phyloP scores from a whole-genome alignment of 2,797 vertebrate genomes.

The Microctenopoma steveboyesi region DNA sequence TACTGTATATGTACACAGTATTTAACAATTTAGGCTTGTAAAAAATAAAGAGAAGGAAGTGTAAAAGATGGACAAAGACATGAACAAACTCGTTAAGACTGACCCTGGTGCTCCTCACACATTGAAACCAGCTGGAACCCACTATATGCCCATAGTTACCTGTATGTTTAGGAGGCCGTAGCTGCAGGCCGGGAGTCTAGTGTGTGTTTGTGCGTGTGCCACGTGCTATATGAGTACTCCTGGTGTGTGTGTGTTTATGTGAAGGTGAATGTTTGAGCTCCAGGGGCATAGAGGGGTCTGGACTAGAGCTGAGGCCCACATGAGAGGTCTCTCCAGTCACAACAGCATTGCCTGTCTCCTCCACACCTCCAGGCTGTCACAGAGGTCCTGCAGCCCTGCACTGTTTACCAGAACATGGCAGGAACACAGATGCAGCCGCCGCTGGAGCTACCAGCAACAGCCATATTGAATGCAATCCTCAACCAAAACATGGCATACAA shows the following conservation, averaged over 20 bases:
- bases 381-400: slow-evolving; percentile 45
- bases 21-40: slow-evolving; percentile 7
- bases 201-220: slow-evolving; percentile 34
- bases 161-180: slow-evolving; percentile 46
- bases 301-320: slow-evolving; percentile 28
- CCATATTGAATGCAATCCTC: background rate
- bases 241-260: slow-evolving; percentile 36
- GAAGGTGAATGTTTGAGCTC: slow-evolving; percentile 27
- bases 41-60: slow-evolving; percentile 8
- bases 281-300: slow-evolving; percentile 23
- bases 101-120: slow-evolving; percentile 43
- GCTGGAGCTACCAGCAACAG: slow-evolving; percentile 4
- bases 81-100: slow-evolving; percentile 36
- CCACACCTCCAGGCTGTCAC: slow-evolving; percentile 54
- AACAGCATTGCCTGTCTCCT: slow-evolving; percentile 5
- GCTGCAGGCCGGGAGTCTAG: slow-evolving; percentile 33
- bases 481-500: background rate
- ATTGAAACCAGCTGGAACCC: slow-evolving; percentile 62
- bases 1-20: background rate
- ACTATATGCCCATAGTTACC: slow-evolving; percentile 43
- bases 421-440: slow-evolving; percentile 22
- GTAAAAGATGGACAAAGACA: slow-evolving; percentile 47
- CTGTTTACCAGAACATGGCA: slow-evolving; percentile 2
- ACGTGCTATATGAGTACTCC: slow-evolving; percentile 18
- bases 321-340: slow-evolving; percentile 38